Percentiles rank a stretch among this genome's conserved stretches.
Evolutionary conservation across 1,140 invertebrate species (phyloP).

Genomic region (Leptinotarsa undecemlineata): DNA sequence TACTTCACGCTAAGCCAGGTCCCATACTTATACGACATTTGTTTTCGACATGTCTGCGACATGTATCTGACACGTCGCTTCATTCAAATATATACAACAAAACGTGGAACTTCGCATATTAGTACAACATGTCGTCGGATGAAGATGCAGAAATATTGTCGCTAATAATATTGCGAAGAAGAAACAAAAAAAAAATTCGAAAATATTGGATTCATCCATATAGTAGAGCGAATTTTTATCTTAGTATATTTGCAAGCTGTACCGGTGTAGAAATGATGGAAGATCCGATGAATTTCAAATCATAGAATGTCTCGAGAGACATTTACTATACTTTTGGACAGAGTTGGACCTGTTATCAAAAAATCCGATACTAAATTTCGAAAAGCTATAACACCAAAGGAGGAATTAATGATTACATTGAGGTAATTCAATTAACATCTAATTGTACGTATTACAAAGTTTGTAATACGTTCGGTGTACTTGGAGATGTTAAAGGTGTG

Average conservation of each 20-base stretch:
- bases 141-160: slow-evolving; percentile 20
- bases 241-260: slow-evolving; percentile 23
- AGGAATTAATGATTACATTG: slow-evolving; percentile 16
- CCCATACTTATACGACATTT: background rate
- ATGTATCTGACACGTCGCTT: background rate
- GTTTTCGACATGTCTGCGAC: background rate
- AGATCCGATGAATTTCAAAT: slow-evolving; percentile 25
- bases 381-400: slow-evolving; percentile 22
- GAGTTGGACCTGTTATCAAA: slow-evolving; percentile 9
- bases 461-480: background rate
- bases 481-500: no score
- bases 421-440: background rate
- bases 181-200: no score
- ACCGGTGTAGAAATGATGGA: slow-evolving; percentile 24
- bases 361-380: slow-evolving; percentile 20
- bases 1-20: no score
- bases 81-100: background rate
- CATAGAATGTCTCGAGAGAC: slow-evolving; percentile 21
- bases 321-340: slow-evolving; percentile 7
- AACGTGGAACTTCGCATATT: background rate
- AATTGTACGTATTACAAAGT: background rate
- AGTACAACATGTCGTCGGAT: slow-evolving; percentile 10
- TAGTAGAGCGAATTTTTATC: slow-evolving; percentile 14
- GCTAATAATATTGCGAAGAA: background rate
- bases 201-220: no score